Evolutionary conservation across 2,113 vertebrate genomes (phyloP), one percentile per base, ranked within the genome.

Genomic region (Xenus cinereus): DNA sequence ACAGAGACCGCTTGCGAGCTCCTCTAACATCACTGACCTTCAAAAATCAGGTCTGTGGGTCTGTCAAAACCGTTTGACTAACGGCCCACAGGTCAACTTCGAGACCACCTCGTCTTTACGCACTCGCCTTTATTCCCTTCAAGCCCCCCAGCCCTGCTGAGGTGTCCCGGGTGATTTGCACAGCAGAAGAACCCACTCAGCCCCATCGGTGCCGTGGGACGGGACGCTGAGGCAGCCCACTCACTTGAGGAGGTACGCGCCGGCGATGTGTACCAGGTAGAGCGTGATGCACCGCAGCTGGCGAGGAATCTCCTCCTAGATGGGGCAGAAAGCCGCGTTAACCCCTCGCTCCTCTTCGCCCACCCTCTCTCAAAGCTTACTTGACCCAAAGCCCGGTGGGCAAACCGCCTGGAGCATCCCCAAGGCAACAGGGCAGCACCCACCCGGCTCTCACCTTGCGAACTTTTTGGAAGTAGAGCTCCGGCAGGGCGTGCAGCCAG

Each of bases 401-500:
- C 12, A 32, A 79, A 68, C 33, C 9, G 3, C 67, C 35, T 43
- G 9, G 2, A 54, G 69, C 51, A 27, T 22, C 54, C 66, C 48
- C 30, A 12, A 30, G 24, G 27, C 5, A 17, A 17, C 22, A 3
- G 2, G 15, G 37, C 35, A 41, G 74, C 11, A 2, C 28, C 90
- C 23, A 12, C 10, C 22, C 1, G 28, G 63, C 68, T 98, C 99
- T 98, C 96, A 99, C 99, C 99, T 99, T 99, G 94, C 99, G 99
- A 84, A 99, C 98, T 98, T 99, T 99, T 97, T 99, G 99, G 98
- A 99, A 99, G 98, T 99, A 99, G 71, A 99, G 98, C 91, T 99
- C 99, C 0, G 99, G 99, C 72, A 99, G 97, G n/a, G 99, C 98
- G 0, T 99, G 99, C 69, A 99, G 97, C 99, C 99, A 99, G 96